phyloP scores from a whole-genome alignment of 2,888 invertebrate genomes.

The Odontocolon sp. region DNA sequence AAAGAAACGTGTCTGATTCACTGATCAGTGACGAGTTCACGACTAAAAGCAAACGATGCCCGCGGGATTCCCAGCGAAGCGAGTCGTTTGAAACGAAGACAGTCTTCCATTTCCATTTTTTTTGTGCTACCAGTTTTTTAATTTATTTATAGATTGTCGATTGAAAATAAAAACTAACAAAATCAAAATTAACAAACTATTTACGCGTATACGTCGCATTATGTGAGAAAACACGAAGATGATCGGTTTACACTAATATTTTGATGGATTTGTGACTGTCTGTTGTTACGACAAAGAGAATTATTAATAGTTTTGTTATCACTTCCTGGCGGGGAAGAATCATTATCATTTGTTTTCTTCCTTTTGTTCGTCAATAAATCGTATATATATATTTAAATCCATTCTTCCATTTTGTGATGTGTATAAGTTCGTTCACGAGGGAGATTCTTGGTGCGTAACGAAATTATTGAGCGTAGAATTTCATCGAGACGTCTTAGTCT shows the following conservation, averaged over 20 bases:
- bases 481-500: neutral
- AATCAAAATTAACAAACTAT: too few species aligned
- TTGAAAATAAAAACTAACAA: neutral
- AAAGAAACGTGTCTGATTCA: conserved; percentile 40
- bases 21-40: conserved; percentile 34
- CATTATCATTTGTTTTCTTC: neutral
- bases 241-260: neutral
- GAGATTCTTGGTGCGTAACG: conserved; percentile 20
- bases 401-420: neutral
- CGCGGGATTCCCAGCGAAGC: conserved; percentile 37
- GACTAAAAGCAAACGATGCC: conserved; percentile 30
- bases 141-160: neutral
- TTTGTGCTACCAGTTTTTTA: neutral
- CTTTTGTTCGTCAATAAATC: neutral
- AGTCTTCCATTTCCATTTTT: neutral
- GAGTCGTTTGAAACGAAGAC: neutral
- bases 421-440: too few species aligned
- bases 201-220: too few species aligned
- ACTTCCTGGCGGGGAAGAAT: neutral
- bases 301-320: conserved; percentile 13
- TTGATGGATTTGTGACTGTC: conserved; percentile 19
- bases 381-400: neutral
- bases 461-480: conserved; percentile 45
- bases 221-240: neutral
- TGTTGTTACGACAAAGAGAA: neutral